phyloP scores from a whole-genome alignment of 23 tunicate genomes.

The Aplidium turbinatum region DNA sequence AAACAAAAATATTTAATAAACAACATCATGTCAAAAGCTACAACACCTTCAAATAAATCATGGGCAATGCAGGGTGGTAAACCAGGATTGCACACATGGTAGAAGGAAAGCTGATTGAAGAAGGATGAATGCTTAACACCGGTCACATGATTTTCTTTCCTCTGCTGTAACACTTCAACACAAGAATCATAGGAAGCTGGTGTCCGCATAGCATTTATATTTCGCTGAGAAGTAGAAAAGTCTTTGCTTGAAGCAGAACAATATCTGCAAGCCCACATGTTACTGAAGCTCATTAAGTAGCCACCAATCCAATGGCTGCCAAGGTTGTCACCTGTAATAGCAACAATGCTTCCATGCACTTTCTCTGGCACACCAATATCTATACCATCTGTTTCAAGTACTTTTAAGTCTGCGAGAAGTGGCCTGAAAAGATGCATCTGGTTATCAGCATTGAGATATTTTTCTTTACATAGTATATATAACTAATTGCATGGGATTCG shows the following conservation, averaged over 20 bases:
- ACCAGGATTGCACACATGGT: conserved; percentile 6
- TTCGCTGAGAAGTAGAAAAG: background rate
- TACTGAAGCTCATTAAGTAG: background rate
- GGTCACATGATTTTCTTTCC: background rate
- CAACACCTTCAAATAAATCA: conserved; percentile 9
- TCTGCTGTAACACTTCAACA: background rate
- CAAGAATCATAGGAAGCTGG: conserved; percentile 1
- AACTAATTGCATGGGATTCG: conserved; percentile 1
- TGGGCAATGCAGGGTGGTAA: conserved; percentile 15
- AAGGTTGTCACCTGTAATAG: conserved; percentile 11
- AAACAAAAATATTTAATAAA: background rate
- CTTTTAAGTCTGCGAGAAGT: background rate
- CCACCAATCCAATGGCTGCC: background rate
- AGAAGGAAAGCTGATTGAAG: background rate
- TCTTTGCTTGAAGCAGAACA: background rate
- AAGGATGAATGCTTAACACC: background rate
- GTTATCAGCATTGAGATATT: background rate
- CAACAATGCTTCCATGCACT: background rate
- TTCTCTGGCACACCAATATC: background rate
- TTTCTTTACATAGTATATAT: background rate
- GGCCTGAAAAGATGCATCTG: background rate
- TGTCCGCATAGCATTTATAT: background rate
- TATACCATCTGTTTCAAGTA: background rate
- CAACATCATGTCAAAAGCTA: conserved; percentile 3
- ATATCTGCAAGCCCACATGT: background rate